These are phyloP conservation scores for Dipus sagitta DNA, from an alignment of 2,797 vertebrate species.

Conservation along the genomic window DNA sequence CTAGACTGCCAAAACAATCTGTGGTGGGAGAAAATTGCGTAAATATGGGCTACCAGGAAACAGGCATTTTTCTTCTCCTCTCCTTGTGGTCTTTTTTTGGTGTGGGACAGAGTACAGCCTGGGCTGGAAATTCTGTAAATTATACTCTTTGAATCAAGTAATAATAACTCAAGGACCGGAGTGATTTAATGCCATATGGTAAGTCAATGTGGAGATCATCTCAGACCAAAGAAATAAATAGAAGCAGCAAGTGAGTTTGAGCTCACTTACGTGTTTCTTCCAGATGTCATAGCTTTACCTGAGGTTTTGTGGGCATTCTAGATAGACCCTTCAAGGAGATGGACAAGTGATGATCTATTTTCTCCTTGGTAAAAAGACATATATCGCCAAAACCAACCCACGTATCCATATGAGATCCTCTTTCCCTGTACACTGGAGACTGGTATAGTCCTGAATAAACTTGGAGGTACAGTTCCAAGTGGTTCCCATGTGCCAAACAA, in stretches of 20 bases:
- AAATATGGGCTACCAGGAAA: conserved; percentile 76
- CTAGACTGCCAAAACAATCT: conserved; percentile 83
- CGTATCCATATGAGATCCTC: background rate
- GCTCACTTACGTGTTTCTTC: conserved; percentile 55
- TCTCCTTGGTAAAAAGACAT: conserved; percentile 33
- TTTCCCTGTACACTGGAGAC: background rate
- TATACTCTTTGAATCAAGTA: conserved; percentile 80
- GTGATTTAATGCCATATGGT: conserved; percentile 80
- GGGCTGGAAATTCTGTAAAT: conserved; percentile 79
- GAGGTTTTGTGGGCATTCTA: conserved; percentile 55
- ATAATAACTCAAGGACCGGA: conserved; percentile 79
- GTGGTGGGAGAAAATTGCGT: conserved; percentile 81
- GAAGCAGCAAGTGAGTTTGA: conserved; percentile 72
- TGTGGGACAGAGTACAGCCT: conserved; percentile 73
- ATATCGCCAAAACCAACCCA: background rate
- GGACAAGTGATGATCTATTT: background rate
- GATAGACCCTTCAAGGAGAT: conserved; percentile 38
- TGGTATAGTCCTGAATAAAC: background rate
- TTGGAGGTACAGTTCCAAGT: background rate
- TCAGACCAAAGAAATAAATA: conserved; percentile 79
- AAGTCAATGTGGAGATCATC: conserved; percentile 70
- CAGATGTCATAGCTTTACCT: conserved; percentile 70
- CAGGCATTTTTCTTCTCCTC: conserved; percentile 76
- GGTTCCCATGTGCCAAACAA: background rate
- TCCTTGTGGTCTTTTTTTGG: conserved; percentile 74